Evolutionary conservation across 2,888 invertebrate species (phyloP).

Genomic region (Punctoribates punctum): DNA sequence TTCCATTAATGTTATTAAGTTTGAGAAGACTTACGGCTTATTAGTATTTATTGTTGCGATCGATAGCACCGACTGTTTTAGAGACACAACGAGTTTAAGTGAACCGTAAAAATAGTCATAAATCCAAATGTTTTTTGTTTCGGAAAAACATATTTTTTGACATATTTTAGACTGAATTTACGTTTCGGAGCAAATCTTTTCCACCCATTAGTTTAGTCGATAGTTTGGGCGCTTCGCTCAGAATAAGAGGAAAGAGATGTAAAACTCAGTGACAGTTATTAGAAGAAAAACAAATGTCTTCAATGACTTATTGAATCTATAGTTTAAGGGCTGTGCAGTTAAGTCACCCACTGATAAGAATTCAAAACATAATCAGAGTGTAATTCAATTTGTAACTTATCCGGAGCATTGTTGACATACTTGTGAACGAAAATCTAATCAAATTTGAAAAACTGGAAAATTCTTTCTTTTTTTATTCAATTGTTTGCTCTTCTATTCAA

Average conservation of each 20-base stretch:
- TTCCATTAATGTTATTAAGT: constrained; percentile 10
- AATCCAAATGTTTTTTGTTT: background rate
- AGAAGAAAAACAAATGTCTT: constrained; percentile 8
- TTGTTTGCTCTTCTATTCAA: background rate
- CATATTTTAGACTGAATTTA: constrained; percentile 1
- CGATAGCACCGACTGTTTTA: background rate
- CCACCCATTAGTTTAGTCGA: no score
- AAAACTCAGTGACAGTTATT: background rate
- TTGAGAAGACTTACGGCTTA: background rate
- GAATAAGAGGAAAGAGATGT: no score
- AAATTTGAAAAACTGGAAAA: background rate
- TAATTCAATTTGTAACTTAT: no score
- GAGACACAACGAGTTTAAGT: background rate
- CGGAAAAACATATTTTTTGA: constrained; percentile 6
- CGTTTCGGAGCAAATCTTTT: no score
- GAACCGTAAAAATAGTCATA: constrained; percentile 14
- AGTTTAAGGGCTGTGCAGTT: no score
- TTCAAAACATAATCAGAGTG: no score
- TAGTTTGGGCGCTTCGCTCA: no score
- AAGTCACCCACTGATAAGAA: no score
- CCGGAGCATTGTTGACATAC: no score
- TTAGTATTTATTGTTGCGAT: constrained; percentile 29
- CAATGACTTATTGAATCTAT: background rate
- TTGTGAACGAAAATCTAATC: background rate
- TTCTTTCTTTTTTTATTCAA: constrained; percentile 7